Evolutionary conservation across 2,797 vertebrate genomes (phyloP).

Genomic region (Gymnothorax reevesii): DNA sequence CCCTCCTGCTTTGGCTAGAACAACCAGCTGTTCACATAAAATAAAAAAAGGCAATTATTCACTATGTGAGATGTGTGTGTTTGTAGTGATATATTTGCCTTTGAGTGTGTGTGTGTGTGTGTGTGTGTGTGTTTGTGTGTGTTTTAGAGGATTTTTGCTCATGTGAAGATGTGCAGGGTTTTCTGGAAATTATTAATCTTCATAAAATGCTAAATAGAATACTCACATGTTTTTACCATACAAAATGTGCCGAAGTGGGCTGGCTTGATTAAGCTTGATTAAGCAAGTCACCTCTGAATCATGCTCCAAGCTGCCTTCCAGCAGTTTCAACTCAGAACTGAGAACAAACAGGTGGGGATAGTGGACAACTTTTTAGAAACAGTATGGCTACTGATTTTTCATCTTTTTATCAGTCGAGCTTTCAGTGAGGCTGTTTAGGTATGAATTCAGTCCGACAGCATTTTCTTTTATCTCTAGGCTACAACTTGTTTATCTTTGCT

Average conservation of each 20-base stretch:
- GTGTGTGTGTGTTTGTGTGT: neutral
- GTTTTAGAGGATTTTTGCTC: neutral
- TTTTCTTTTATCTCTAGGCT: neutral
- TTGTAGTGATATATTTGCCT: neutral
- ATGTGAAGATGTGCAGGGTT: neutral
- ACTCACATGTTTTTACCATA: neutral
- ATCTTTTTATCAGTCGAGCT: neutral
- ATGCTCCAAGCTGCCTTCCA: slow-evolving; percentile 16
- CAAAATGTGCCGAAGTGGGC: neutral
- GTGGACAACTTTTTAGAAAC: slow-evolving; percentile 9
- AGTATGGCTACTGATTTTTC: slow-evolving; percentile 16
- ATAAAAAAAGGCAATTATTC: slow-evolving; percentile 2
- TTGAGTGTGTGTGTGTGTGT: neutral
- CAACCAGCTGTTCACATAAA: neutral
- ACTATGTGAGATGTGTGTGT: neutral
- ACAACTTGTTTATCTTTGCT: neutral
- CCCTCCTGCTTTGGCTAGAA: neutral
- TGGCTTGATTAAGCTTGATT: slow-evolving; percentile 11
- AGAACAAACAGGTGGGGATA: slow-evolving; percentile 18
- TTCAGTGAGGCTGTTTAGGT: neutral
- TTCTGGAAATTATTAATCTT: neutral
- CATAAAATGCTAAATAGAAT: neutral
- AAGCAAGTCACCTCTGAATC: slow-evolving; percentile 9
- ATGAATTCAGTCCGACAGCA: neutral
- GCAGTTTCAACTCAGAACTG: slow-evolving; percentile 9